Evolutionary conservation across 2,797 vertebrate genomes (phyloP), one percentile per base, ranked within the genome.

Genomic region (Lagocephalus sceleratus): DNA sequence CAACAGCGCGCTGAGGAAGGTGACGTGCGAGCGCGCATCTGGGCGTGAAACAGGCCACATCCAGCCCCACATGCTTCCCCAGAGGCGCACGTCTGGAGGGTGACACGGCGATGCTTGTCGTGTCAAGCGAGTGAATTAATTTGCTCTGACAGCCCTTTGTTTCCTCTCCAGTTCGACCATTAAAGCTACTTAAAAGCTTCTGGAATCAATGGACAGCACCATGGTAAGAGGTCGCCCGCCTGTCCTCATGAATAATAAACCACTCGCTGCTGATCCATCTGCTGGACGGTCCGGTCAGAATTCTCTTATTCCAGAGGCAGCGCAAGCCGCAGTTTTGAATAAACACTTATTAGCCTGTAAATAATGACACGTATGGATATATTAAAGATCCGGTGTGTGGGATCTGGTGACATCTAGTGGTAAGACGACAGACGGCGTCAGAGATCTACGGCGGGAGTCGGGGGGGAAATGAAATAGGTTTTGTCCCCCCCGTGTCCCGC

Each of bases 201-300:
- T 6, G 35, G 10, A 64, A 82, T 83, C 69, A 57, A 85, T 84
- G 41, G 41, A 26, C 29, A 48, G 43, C 25, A 48, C 44, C 14
- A 20, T 38, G 5, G 53, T 47, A 60, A 60, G 55, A 73, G 57
- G 53, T 51, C 60, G 39, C 57, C 54, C 47, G 53, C 71, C 65
- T 35, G 29, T 32, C 51, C 22, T 57, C 51, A 77, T 85, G 22
- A 85, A 85, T 84, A 85, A 85, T 84, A 21, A 69, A 83, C 68
- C 21, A 71, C 41, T 62, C 51, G 53, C 47, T 62, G 61, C 73
- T 68, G 68, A 72, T 52, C 78, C 78, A 77, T 81, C 76, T 81
- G 81, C 49, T 35, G 68, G 46, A 53, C 2, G 4, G 49, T 51
- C 16, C 51, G 57, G 47, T 66, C 41, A 35, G 11, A 35, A 35